Evolutionary conservation across 1,140 invertebrate species (phyloP).

Genomic region (Drosophila funebris): DNA sequence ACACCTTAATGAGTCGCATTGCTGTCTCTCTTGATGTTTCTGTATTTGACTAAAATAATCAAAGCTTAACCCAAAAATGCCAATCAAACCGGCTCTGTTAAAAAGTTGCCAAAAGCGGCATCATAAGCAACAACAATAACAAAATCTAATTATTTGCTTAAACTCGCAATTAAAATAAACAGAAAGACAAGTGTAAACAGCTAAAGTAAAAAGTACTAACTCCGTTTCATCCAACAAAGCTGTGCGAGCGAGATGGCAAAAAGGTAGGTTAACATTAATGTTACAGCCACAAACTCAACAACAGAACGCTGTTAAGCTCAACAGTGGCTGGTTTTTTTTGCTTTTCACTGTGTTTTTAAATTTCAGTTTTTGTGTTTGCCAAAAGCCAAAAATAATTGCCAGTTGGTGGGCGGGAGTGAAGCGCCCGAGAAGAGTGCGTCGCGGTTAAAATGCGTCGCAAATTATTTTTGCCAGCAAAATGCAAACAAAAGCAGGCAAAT

Average conservation of each 20-base stretch:
- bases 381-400: slow-evolving; percentile 63
- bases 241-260: slow-evolving; percentile 19
- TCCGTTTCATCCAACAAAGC: not conserved
- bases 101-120: slow-evolving; percentile 17
- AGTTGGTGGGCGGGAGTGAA: slow-evolving; percentile 39
- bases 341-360: not conserved
- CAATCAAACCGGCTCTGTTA: slow-evolving; percentile 16
- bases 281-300: slow-evolving; percentile 2
- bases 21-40: not conserved
- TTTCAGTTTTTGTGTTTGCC: slow-evolving; percentile 20
- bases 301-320: slow-evolving; percentile 36
- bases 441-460: slow-evolving; percentile 70
- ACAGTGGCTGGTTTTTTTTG: slow-evolving; percentile 18
- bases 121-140: not conserved
- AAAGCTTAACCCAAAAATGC: slow-evolving; percentile 53
- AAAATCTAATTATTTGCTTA: slow-evolving; percentile 24
- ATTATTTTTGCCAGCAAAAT: slow-evolving; percentile 55
- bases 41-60: slow-evolving; percentile 23
- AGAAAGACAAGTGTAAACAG: slow-evolving; percentile 23
- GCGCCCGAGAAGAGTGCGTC: slow-evolving; percentile 16
- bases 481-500: slow-evolving; percentile 49
- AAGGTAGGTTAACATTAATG: not conserved
- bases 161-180: slow-evolving; percentile 31
- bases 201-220: slow-evolving; percentile 30
- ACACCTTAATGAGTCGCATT: not conserved